These are phyloP conservation scores for Lepus americanus DNA, from an alignment of 2,113 vertebrate species.

Conservation along the genomic window DNA sequence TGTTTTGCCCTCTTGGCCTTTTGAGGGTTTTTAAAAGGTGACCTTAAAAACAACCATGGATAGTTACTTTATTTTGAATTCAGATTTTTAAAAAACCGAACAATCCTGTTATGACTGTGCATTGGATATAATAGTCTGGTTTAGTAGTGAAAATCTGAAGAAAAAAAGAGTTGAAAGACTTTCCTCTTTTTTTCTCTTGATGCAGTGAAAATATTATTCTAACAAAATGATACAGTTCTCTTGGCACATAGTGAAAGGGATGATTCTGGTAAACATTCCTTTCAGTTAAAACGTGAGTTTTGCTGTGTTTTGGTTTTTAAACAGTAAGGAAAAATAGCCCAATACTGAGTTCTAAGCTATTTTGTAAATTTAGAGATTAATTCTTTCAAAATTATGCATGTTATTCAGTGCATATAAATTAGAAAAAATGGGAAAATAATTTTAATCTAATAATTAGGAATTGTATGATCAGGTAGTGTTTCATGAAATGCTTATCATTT, in stretches of 20 bases:
- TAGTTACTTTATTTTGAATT: conserved; percentile 61
- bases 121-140: neutral
- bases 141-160: conserved; percentile 38
- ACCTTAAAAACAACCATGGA: neutral
- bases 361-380: conserved; percentile 25
- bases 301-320: neutral
- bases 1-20: neutral
- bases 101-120: neutral
- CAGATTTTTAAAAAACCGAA: neutral
- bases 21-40: neutral
- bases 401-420: neutral
- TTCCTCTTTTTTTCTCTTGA: neutral
- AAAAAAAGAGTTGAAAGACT: conserved; percentile 55
- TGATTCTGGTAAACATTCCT: conserved; percentile 21
- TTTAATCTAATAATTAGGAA: conserved; percentile 12
- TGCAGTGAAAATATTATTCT: conserved; percentile 49
- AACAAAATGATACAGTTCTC: neutral
- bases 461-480: conserved; percentile 25
- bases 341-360: neutral
- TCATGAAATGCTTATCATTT: neutral
- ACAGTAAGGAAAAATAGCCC: conserved; percentile 12
- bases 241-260: conserved; percentile 55
- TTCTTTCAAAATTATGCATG: conserved; percentile 45
- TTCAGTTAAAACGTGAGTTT: conserved; percentile 40
- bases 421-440: conserved; percentile 10